Evolutionary conservation across 2,113 vertebrate genomes (phyloP).

Genomic region (Trichomycterus rosablanca): DNA sequence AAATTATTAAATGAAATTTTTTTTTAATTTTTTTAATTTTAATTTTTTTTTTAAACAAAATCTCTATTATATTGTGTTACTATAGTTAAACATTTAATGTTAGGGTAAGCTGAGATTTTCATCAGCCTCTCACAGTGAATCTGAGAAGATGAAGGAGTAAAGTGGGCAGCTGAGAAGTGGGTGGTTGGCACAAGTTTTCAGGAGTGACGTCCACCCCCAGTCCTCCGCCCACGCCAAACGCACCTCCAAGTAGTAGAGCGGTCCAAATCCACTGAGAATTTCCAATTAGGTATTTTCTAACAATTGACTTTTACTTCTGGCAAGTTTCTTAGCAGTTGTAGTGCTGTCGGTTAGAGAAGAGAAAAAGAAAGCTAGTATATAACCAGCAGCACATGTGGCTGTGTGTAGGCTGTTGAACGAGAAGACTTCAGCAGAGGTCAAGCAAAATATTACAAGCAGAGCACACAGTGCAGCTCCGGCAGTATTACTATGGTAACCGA

Average conservation of each 20-base stretch:
- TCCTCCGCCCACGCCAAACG: slow-evolving; percentile 12
- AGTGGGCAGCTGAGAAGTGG: slow-evolving; percentile 42
- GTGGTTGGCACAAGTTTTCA: slow-evolving; percentile 27
- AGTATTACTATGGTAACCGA: slow-evolving; percentile 69
- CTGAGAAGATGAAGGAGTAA: slow-evolving; percentile 32
- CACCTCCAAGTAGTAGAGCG: slow-evolving; percentile 15
- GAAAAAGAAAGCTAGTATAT: too few relatives aligned
- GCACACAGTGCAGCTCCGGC: slow-evolving; percentile 38
- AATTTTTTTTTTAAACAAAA: too few relatives aligned
- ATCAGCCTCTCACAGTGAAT: slow-evolving; percentile 27
- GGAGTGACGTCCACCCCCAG: slow-evolving; percentile 36
- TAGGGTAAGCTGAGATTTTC: slow-evolving; percentile 24
- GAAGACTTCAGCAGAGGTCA: slow-evolving; percentile 67
- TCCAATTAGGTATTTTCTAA: slow-evolving; percentile 8
- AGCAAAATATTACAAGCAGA: slow-evolving; percentile 61
- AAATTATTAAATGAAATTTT: too few relatives aligned
- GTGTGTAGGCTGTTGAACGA: slow-evolving; percentile 51
- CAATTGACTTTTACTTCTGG: too few relatives aligned
- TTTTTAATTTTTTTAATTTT: too few relatives aligned
- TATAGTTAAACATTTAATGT: too few relatives aligned
- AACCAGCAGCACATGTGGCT: slow-evolving; percentile 53
- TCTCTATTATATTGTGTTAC: too few relatives aligned
- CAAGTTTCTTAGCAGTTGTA: too few relatives aligned
- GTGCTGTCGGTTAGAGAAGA: too few relatives aligned
- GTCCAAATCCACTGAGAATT: slow-evolving; percentile 6